A percentile compares a stretch with the other conserved stretches of the same genome.
phyloP scores from a whole-genome alignment of 2,113 vertebrate species.

The Grammomys dolichurus region DNA sequence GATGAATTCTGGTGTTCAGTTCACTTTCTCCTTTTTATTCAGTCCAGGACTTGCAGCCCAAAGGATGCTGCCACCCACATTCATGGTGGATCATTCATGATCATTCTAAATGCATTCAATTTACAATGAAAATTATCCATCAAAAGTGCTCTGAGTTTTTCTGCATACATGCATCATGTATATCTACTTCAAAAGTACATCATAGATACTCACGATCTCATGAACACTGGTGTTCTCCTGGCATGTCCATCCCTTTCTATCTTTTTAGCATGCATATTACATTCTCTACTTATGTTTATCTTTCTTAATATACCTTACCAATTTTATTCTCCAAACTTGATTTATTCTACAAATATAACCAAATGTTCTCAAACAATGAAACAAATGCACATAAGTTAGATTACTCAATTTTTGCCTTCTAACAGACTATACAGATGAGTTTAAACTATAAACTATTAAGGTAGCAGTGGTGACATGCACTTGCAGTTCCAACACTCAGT shows the following conservation, averaged over 20 bases:
- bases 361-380: background rate
- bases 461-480: background rate
- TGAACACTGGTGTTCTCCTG: background rate
- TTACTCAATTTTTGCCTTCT: background rate
- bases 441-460: background rate
- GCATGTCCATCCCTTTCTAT: background rate
- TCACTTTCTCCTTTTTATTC: background rate
- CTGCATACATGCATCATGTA: background rate
- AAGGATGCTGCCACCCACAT: background rate
- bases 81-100: background rate
- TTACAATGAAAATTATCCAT: background rate
- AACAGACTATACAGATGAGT: background rate
- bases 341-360: background rate
- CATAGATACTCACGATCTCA: background rate
- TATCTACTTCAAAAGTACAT: background rate
- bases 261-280: background rate
- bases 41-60: background rate
- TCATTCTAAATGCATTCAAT: background rate
- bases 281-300: background rate
- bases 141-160: background rate
- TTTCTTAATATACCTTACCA: background rate
- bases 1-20: background rate
- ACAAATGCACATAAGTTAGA: background rate
- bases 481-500: background rate
- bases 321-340: background rate